These are phyloP conservation scores for Orussus abietinus DNA, from an alignment of 1,140 invertebrate species.

Conservation along the genomic window DNA sequence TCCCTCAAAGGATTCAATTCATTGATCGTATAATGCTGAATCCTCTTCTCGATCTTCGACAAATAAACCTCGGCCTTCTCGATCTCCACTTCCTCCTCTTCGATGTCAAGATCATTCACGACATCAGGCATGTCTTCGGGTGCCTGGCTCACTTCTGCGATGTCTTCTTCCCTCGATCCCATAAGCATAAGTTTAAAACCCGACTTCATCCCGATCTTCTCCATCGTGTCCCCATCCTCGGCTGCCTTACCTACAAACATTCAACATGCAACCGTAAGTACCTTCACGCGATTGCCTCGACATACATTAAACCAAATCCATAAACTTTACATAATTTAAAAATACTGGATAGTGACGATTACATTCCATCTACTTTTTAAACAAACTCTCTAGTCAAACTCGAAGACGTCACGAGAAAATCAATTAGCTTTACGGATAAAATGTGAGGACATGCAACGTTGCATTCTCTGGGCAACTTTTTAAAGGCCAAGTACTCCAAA, in stretches of 20 bases:
- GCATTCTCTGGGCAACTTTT: too few relatives aligned
- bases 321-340: too few relatives aligned
- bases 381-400: too few relatives aligned
- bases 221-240: slow-evolving; percentile 68
- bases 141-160: slow-evolving; percentile 72
- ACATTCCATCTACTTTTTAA: too few relatives aligned
- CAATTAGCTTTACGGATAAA: too few relatives aligned
- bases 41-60: slow-evolving; percentile 76
- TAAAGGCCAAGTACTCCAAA: too few relatives aligned
- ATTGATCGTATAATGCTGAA: slow-evolving; percentile 83
- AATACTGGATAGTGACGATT: too few relatives aligned
- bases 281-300: too few relatives aligned
- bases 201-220: slow-evolving; percentile 73
- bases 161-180: slow-evolving; percentile 89
- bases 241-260: slow-evolving; percentile 84
- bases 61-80: slow-evolving; percentile 77
- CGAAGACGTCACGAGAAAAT: too few relatives aligned
- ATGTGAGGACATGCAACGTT: too few relatives aligned
- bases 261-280: too few relatives aligned
- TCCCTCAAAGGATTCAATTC: slow-evolving; percentile 76
- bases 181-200: slow-evolving; percentile 96
- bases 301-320: too few relatives aligned
- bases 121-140: slow-evolving; percentile 81
- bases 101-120: slow-evolving; percentile 81
- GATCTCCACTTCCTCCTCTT: slow-evolving; percentile 82